Conservation (phyloP, 64 coral and sea anemone genomes). For the Dendronephthya gigantea region DNA sequence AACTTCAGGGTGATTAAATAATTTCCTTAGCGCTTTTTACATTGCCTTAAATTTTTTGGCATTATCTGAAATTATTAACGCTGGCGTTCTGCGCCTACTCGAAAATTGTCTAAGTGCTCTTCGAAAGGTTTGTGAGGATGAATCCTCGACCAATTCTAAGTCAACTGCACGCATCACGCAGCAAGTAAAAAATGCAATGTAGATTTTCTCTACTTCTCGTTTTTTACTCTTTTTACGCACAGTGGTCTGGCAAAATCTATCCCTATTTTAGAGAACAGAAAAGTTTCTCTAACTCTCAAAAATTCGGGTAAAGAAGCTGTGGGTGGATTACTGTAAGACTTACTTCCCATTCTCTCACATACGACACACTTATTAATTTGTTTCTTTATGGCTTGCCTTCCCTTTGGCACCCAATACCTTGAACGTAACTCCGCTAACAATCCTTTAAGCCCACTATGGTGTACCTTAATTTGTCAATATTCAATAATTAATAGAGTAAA, state of each 20-base stretch:
- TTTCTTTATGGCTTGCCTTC: not conserved
- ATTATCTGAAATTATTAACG: not conserved
- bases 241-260: constrained; percentile 7
- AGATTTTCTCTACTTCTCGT: not conserved
- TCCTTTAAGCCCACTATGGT: not conserved
- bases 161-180: not conserved
- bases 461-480: not conserved
- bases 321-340: not conserved
- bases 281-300: not conserved
- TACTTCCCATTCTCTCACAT: not conserved
- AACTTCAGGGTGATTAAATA: not conserved
- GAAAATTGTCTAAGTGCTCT: not conserved
- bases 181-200: not conserved
- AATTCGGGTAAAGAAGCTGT: not conserved
- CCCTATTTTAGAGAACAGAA: constrained; percentile 6
- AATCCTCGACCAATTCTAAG: not conserved
- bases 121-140: not conserved
- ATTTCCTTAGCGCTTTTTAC: not conserved
- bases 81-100: not conserved
- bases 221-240: not conserved
- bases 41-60: not conserved
- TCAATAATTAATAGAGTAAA: not conserved
- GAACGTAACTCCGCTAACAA: not conserved
- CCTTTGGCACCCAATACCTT: not conserved
- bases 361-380: not conserved